phyloP scores from a whole-genome alignment of 2,113 vertebrate species.

The Psophia crepitans region DNA sequence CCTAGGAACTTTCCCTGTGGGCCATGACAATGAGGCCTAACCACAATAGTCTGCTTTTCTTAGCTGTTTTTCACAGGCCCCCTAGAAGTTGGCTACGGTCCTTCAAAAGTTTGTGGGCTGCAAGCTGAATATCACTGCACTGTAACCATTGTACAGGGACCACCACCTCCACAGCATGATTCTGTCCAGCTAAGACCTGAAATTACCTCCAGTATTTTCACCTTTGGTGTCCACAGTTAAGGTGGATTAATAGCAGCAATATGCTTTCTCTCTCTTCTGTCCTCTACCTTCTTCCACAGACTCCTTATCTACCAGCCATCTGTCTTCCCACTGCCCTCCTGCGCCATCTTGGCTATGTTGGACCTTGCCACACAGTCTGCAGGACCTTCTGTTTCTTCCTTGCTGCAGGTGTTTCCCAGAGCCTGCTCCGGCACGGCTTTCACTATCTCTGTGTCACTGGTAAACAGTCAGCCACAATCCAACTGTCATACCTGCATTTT shows the following conservation, averaged over 20 bases:
- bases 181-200: background rate
- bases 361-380: background rate
- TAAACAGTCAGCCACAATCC: background rate
- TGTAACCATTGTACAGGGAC: background rate
- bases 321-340: background rate
- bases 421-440: background rate
- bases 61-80: background rate
- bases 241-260: background rate
- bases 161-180: background rate
- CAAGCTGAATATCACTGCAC: background rate
- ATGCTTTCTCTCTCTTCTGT: background rate
- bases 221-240: background rate
- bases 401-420: background rate
- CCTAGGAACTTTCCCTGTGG: background rate
- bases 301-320: background rate
- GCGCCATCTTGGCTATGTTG: background rate
- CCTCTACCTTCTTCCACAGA: background rate
- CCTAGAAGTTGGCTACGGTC: background rate
- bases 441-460: background rate
- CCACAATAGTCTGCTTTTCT: background rate
- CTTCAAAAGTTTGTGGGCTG: background rate
- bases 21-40: background rate
- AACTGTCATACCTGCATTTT: background rate
- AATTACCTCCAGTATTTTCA: background rate
- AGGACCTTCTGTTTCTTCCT: background rate